These are phyloP conservation scores for Saimiri boliviensis DNA, from an alignment of 2,113 vertebrate genomes.

Conservation along the genomic window DNA sequence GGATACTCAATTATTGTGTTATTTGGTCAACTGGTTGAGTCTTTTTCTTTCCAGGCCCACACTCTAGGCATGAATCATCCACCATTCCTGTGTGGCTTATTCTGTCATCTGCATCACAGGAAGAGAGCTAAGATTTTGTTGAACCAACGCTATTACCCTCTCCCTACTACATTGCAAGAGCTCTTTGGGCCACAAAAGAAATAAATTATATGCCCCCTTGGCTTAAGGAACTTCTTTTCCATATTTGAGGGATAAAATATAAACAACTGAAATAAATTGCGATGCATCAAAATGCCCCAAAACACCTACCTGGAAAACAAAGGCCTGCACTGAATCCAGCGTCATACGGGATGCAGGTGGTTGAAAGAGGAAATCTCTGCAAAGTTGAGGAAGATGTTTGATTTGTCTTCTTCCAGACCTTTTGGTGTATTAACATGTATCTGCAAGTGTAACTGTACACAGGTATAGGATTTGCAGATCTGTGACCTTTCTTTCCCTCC, in stretches of 20 bases:
- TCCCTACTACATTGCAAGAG: background rate
- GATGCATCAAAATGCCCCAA: background rate
- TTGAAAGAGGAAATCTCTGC: background rate
- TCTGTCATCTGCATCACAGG: background rate
- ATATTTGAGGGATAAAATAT: background rate
- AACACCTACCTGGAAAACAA: background rate
- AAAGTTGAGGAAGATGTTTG: background rate
- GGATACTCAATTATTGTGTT: background rate
- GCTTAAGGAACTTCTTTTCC: background rate
- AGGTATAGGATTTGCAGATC: too few species aligned
- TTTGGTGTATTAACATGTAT: background rate
- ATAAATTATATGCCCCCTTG: background rate
- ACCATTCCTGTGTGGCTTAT: background rate
- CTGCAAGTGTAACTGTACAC: background rate
- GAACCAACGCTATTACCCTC: background rate
- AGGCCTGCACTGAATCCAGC: background rate
- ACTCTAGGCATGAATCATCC: background rate
- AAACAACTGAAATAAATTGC: background rate
- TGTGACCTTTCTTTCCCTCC: too few species aligned
- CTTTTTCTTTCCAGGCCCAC: background rate
- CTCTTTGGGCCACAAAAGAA: background rate
- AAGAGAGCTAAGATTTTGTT: background rate
- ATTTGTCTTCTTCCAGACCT: background rate
- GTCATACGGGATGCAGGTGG: background rate
- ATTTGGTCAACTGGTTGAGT: background rate